A percentile compares a stretch with the other conserved stretches of the same genome.
These are phyloP conservation scores for Podarcis siculus DNA, from an alignment of 2,797 vertebrate species.

Conservation along the genomic window DNA sequence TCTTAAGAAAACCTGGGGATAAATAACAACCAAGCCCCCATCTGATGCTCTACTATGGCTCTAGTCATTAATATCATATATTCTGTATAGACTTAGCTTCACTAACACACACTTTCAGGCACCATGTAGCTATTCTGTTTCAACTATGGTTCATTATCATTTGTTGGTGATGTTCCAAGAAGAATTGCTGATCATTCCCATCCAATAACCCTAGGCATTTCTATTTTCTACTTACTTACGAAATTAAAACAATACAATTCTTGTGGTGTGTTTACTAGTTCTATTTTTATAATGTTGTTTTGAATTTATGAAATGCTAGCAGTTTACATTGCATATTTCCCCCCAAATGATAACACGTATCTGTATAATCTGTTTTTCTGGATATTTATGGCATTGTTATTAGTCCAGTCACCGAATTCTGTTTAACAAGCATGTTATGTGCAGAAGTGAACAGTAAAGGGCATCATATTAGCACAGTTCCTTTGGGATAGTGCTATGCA, in stretches of 20 bases:
- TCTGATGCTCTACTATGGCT: neutral
- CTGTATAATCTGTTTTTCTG: neutral
- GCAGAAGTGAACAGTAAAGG: slow-evolving; percentile 27
- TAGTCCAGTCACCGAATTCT: neutral
- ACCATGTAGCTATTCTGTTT: neutral
- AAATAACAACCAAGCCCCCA: neutral
- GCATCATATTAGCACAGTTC: slow-evolving; percentile 33
- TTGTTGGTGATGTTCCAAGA: neutral
- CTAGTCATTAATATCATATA: neutral
- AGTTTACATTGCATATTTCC: neutral
- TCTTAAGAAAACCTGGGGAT: neutral
- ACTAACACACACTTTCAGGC: neutral
- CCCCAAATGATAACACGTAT: neutral
- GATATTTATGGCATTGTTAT: neutral
- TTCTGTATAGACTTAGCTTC: neutral
- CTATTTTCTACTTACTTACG: neutral
- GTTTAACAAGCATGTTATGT: neutral
- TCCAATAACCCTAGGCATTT: neutral
- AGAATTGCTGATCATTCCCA: neutral
- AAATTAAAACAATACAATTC: neutral
- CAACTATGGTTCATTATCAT: neutral
- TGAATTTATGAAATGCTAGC: neutral
- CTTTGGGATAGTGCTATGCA: slow-evolving; percentile 19
- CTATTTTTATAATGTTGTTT: neutral
- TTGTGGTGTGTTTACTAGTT: neutral